Evolutionary conservation across 2,888 invertebrate species (phyloP).

Genomic region (Drosophila bunnanda): DNA sequence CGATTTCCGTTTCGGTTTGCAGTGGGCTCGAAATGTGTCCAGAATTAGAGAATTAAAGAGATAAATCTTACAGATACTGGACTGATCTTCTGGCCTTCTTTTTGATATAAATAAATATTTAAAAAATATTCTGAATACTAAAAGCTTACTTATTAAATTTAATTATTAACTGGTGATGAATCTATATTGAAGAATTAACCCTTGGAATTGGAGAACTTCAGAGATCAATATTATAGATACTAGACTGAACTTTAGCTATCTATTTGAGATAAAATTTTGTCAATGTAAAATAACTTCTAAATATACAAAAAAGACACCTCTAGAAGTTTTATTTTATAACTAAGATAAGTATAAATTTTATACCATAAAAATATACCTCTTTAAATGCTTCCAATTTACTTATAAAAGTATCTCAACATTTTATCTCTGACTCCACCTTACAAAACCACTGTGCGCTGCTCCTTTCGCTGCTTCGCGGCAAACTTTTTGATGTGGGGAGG

Average conservation of each 20-base stretch:
- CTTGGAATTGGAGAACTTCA: neutral
- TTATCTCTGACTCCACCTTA: accelerated
- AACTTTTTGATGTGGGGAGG: constrained; percentile 63
- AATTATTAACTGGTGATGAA: no score
- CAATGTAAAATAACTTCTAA: no score
- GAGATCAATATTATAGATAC: neutral
- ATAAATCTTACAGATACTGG: neutral
- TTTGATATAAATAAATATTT: no score
- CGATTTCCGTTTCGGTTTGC: constrained; percentile 36
- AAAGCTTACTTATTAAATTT: no score
- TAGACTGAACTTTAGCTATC: neutral
- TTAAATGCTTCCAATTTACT: neutral
- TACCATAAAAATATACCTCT: no score
- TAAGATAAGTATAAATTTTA: no score
- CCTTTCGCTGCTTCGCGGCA: constrained; percentile 33
- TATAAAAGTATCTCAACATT: neutral
- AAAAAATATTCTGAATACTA: no score
- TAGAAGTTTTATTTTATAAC: no score
- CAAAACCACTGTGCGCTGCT: constrained; percentile 26
- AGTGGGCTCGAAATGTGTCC: neutral
- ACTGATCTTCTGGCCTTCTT: no score
- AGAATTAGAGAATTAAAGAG: neutral
- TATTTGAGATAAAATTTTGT: no score
- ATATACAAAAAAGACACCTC: no score
- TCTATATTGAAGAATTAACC: no score